Conservation (phyloP, 2,888 invertebrate genomes). For the Lycaena phlaeas region DNA sequence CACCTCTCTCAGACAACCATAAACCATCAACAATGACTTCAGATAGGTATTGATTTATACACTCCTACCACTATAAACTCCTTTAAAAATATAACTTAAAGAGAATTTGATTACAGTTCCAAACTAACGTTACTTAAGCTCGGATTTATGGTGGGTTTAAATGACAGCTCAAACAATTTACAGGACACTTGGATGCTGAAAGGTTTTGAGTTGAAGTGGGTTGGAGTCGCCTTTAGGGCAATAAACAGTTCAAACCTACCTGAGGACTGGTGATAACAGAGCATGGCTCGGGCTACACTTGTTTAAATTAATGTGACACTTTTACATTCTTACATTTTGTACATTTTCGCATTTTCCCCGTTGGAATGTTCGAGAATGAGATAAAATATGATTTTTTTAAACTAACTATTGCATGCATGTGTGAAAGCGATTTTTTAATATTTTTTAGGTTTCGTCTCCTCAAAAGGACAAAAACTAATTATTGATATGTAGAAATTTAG, state of each 20-base stretch:
- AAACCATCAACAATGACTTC: too few relatives aligned
- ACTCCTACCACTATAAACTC: not conserved
- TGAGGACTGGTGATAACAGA: constrained; percentile 6
- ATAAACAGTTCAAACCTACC: not conserved
- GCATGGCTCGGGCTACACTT: not conserved
- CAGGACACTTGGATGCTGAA: not conserved
- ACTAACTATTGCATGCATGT: too few relatives aligned
- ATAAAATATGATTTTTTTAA: too few relatives aligned
- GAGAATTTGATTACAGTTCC: constrained; percentile 5
- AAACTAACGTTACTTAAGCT: not conserved
- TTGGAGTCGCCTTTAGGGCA: not conserved
- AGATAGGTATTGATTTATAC: too few relatives aligned
- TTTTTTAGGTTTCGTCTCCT: too few relatives aligned
- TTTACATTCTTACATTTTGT: not conserved
- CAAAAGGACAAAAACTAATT: too few relatives aligned
- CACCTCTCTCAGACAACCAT: too few relatives aligned
- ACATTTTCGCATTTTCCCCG: too few relatives aligned
- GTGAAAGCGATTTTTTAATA: too few relatives aligned
- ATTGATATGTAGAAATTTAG: too few relatives aligned
- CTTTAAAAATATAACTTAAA: constrained; percentile 2
- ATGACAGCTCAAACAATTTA: constrained; percentile 3
- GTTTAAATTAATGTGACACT: not conserved
- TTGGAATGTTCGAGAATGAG: too few relatives aligned
- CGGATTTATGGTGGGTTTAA: constrained; percentile 1
- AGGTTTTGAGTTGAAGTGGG: not conserved